phyloP scores from a whole-genome alignment of 2,888 invertebrate genomes.

The Andrena dorsata region DNA sequence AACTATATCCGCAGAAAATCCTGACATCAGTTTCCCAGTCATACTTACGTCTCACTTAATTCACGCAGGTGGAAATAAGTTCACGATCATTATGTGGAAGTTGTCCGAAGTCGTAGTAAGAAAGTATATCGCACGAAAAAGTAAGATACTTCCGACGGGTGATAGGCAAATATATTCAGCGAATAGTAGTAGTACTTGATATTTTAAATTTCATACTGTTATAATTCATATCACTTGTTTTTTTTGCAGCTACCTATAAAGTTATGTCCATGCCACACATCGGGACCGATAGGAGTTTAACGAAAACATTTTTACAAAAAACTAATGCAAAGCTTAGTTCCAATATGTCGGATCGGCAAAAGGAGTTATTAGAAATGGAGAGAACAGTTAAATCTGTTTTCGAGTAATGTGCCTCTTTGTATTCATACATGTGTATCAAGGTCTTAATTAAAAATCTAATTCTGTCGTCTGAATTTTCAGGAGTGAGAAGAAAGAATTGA shows the following conservation, averaged over 20 bases:
- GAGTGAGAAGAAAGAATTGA: conserved; percentile 62
- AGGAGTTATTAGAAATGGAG: conserved; percentile 42
- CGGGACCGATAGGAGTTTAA: conserved; percentile 66
- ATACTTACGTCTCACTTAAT: conserved; percentile 80
- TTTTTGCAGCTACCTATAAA: conserved; percentile 55
- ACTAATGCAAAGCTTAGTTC: conserved; percentile 19
- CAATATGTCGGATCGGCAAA: conserved; percentile 25
- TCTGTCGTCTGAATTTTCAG: conserved; percentile 61
- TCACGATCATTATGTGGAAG: conserved; percentile 80
- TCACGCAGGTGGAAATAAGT: conserved; percentile 80
- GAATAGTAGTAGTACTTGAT: no score
- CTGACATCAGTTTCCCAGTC: conserved; percentile 79
- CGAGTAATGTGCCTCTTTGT: conserved; percentile 40
- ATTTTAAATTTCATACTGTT: background rate
- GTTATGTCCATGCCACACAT: conserved; percentile 69
- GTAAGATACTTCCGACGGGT: conserved; percentile 61
- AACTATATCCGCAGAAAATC: conserved; percentile 76
- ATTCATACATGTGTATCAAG: background rate
- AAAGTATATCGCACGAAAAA: conserved; percentile 72
- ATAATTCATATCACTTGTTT: background rate
- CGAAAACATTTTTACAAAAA: conserved; percentile 62
- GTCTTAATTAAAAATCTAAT: conserved; percentile 1
- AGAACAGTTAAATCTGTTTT: conserved; percentile 35
- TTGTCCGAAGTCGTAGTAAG: conserved; percentile 78
- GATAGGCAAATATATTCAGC: no score